Base-by-base conservation (phyloP, 2,888 invertebrate genomes). In the Apamea sordens region DNA sequence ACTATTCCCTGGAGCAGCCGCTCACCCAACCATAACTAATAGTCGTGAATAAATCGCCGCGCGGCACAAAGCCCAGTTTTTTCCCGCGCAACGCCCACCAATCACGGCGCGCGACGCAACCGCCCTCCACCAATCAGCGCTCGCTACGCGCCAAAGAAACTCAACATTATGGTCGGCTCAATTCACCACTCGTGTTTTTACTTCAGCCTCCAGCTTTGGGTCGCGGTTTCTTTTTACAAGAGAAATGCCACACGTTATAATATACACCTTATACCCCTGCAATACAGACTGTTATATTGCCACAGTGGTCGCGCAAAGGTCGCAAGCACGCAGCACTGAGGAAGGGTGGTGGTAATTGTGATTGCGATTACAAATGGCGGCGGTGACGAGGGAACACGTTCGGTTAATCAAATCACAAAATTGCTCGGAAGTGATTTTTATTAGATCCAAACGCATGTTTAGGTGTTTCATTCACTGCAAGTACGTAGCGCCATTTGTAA, bases 331-430 rank as follows among this genome's bases (percentile, higher is more conserved):
- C 81, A 77, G 78, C 79, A 83, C 78, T 71, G 85, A 82, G 72
- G 83, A 93, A 92, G 92, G 92, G 92, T 92, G 93, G 91, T 87
- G 86, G 91, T 93, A 91, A 94, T 93, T 92, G 93, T 94, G 93
- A 95, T 94, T 94, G 92, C 93, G 92, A 95, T 96, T 96, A 95
- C 96, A 96, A 96, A 96, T 96, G 96, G 96, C 96, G 95, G 84
- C 92, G 86, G 85, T 85, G 88, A 21, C 78, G 79, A 86, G 90
- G 93, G 91, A 91, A 93, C 90, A 91, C 93, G 93, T 90, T 93
- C 92, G 91, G 95, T 89, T 95, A 95, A 95, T 95, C 94, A 91
- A 94, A 95, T 95, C 90, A 89, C 76, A 88, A 91, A 92, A 93
- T 93, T 92, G 91, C 88, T 90, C 78, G 87, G 86, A 90, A 90